Evolutionary conservation across 2,888 invertebrate species (phyloP), one percentile per base, ranked within the genome.

Genomic region (Cosmopolites sordidus): DNA sequence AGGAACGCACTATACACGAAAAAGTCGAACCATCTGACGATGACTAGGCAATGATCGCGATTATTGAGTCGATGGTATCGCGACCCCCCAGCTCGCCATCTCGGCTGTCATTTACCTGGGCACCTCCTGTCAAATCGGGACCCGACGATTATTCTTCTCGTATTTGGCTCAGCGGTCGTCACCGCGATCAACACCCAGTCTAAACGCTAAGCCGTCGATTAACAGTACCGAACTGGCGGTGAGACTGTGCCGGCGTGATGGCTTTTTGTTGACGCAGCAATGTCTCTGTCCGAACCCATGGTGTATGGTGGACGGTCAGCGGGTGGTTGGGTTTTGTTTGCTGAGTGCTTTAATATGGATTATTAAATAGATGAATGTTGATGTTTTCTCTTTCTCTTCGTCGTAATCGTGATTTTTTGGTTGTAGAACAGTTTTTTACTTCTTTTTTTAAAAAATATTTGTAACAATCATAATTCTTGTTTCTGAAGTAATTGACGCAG

Each of bases 51-150:
- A 48, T 56, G 64, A 64, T 64, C 62, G 66, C 64, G 66, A 66
- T 66, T 65, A 65, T 62, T 61, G 63, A 61, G 49, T 49, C 45
- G 69, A 69, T 69, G 61, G 62, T 69, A 69, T 71, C 71, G 56
- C 66, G 73, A 67, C 71, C 73, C 72, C 72, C 73, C 73, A 73
- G 68, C 68, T 70, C 65, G 72, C 64, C 60, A 62, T 64, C 64
- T 66, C 66, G 66, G 65, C 69, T 71, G 71, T 70, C 70, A 71
- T 69, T 69, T 69, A 69, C 66, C 66, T 69, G 70, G 65, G 69
- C 69, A 69, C 71, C 69, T 69, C 70, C 67, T 69, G 71, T 71
- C 71, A 70, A 70, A 69, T 47, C 43, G 33, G 15, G 18, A 29
- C 53, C 18, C 37, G 56, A 33, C 52, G 52, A 56, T 56, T 56